Conservation (phyloP, 2,797 vertebrate genomes). For the Sardinella longiceps region DNA sequence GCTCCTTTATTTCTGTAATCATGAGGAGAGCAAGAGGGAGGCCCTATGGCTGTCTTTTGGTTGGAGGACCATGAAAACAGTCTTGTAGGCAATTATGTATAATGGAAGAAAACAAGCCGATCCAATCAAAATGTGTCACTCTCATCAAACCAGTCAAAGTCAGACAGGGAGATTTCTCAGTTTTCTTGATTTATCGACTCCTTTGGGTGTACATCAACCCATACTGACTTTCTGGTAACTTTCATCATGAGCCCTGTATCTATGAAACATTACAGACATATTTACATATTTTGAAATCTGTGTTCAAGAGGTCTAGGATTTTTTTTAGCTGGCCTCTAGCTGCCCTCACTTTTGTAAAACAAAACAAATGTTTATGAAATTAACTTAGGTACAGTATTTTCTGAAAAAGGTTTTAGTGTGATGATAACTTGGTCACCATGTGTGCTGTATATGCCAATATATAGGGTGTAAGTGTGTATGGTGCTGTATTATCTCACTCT, state of each 20-base stretch:
- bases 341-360: no score
- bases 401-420: background rate
- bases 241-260: no score
- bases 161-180: background rate
- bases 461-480: no score
- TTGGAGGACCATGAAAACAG: background rate
- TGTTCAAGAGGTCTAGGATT: no score
- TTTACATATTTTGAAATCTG: no score
- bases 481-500: background rate
- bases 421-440: no score
- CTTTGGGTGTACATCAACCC: background rate
- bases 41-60: background rate
- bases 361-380: no score
- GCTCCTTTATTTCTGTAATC: conserved; percentile 10
- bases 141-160: background rate
- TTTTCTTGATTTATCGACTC: background rate
- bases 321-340: no score
- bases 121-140: background rate
- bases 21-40: background rate
- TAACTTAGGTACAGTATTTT: no score
- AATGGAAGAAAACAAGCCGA: background rate
- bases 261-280: no score
- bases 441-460: background rate
- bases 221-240: no score
- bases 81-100: background rate